These are phyloP conservation scores for Cynopterus sphinx DNA, from an alignment of 2,797 vertebrate species.

Conservation along the genomic window DNA sequence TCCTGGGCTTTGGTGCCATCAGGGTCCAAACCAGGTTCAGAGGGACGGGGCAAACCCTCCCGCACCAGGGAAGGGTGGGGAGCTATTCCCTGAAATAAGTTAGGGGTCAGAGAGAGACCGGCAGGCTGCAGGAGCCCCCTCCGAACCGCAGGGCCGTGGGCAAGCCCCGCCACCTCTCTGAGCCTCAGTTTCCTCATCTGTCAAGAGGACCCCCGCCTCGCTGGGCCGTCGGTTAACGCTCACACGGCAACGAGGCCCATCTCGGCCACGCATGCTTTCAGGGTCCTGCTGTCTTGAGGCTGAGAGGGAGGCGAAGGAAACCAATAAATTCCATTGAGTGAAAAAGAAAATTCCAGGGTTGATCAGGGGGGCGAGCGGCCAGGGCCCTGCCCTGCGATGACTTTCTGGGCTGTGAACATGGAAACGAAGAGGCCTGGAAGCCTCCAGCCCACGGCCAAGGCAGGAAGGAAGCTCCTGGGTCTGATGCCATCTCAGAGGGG, in stretches of 20 bases:
- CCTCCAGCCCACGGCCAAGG: not conserved
- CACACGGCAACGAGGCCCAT: not conserved
- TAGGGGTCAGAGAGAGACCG: too few species aligned
- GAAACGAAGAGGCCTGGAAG: conserved; percentile 7
- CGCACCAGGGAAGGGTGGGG: not conserved
- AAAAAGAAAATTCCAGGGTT: conserved; percentile 39
- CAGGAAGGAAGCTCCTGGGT: not conserved
- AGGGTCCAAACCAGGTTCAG: not conserved
- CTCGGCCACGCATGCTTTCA: not conserved
- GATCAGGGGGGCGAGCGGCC: not conserved
- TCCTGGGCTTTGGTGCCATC: not conserved
- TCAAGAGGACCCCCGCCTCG: not conserved
- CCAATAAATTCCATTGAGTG: not conserved
- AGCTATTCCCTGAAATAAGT: not conserved
- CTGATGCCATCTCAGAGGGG: not conserved
- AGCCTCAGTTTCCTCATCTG: not conserved
- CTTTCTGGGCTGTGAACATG: not conserved
- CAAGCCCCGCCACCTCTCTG: not conserved
- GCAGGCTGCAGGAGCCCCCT: not conserved
- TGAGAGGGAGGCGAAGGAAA: conserved; percentile 6
- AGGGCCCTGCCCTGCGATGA: not conserved
- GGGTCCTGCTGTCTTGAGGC: not conserved
- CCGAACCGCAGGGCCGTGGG: not conserved
- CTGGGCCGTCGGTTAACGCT: not conserved
- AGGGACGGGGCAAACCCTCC: not conserved